Conservation (phyloP, 1,140 invertebrate species). For the Dermatophagoides farinae region DNA sequence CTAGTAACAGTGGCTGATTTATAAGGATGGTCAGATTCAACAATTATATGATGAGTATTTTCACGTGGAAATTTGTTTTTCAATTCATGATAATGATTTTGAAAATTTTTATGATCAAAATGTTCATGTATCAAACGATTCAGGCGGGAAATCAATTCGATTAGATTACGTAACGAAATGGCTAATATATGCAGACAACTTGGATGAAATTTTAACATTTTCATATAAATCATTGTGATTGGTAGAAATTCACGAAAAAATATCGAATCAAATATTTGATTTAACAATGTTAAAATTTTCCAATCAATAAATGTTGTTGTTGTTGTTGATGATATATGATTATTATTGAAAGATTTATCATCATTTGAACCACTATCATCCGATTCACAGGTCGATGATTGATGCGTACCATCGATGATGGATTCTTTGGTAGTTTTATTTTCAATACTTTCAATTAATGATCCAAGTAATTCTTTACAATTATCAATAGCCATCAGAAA, state of each 20-base stretch:
- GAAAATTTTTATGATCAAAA: too few species aligned
- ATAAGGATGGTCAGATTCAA: constrained; percentile 93
- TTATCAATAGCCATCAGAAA: not conserved
- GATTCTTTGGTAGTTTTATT: not conserved
- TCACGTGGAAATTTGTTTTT: constrained; percentile 38
- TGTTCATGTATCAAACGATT: too few species aligned
- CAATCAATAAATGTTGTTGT: not conserved
- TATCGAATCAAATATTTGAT: not conserved
- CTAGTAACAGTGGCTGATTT: constrained; percentile 65
- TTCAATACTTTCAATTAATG: not conserved
- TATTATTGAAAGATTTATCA: not conserved
- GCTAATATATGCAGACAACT: too few species aligned
- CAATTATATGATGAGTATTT: constrained; percentile 52
- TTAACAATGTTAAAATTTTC: not conserved
- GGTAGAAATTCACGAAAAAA: not conserved
- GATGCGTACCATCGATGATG: not conserved
- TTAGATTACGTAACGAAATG: too few species aligned
- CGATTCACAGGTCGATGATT: not conserved
- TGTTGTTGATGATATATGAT: not conserved
- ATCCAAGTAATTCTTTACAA: not conserved
- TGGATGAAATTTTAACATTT: not conserved
- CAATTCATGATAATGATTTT: too few species aligned
- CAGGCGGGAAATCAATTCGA: too few species aligned
- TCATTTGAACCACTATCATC: not conserved
- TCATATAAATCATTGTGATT: not conserved